Conservation (phyloP, 2,113 vertebrate species). For the Dicentrarchus labrax region DNA sequence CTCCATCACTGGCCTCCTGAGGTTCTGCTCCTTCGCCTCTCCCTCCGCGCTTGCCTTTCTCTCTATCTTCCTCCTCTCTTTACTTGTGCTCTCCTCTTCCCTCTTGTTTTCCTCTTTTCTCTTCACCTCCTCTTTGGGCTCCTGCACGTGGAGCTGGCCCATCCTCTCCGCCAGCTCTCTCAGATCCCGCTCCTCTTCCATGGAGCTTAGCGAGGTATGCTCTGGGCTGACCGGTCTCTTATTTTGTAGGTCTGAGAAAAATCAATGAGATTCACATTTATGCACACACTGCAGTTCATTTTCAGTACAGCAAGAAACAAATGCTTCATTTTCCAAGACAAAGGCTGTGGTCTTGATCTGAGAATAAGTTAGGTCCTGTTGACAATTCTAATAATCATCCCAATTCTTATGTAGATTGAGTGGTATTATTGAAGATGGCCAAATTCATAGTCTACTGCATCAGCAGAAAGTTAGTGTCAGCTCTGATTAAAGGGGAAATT, state of each 20-base stretch:
- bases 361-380: background rate
- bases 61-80: background rate
- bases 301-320: background rate
- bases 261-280: background rate
- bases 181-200: conserved; percentile 31
- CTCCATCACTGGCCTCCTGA: background rate
- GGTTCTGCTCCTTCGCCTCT: background rate
- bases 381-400: background rate
- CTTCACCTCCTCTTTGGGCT: background rate
- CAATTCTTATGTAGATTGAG: background rate
- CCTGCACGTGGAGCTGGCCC: conserved; percentile 49
- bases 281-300: background rate
- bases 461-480: background rate
- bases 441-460: background rate
- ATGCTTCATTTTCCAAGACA: too few species aligned
- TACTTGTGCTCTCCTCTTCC: background rate
- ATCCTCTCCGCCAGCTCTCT: conserved; percentile 68
- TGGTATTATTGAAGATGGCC: background rate
- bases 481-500: background rate
- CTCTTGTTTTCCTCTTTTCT: background rate
- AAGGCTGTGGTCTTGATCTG: background rate
- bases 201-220: background rate
- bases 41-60: conserved; percentile 18
- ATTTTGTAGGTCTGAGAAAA: conserved; percentile 20
- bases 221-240: background rate